Conservation (phyloP, 2,888 invertebrate species). For the Gordius sp. region DNA sequence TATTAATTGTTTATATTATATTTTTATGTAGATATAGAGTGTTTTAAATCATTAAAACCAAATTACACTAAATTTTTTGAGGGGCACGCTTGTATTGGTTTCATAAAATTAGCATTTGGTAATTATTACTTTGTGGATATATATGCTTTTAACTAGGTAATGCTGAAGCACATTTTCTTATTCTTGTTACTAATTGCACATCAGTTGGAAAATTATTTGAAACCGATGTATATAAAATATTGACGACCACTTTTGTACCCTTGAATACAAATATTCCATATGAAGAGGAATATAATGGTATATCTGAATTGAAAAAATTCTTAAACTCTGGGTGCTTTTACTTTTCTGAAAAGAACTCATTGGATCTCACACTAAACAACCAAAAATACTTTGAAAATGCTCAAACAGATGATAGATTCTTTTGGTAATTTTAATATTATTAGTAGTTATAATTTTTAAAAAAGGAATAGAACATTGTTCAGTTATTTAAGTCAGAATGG, state of each 20-base stretch:
- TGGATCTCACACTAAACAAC: conserved; percentile 72
- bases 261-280: conserved; percentile 29
- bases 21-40: background rate
- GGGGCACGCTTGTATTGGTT: background rate
- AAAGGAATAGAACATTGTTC: background rate
- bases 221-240: conserved; percentile 73
- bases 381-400: conserved; percentile 55
- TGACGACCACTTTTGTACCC: conserved; percentile 65
- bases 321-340: conserved; percentile 95
- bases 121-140: background rate
- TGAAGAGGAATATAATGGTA: conserved; percentile 11
- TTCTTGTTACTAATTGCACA: conserved; percentile 74
- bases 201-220: conserved; percentile 83
- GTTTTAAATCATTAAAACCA: conserved; percentile 6
- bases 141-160: background rate
- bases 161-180: conserved; percentile 52
- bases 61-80: conserved; percentile 8
- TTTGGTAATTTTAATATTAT: conserved; percentile 43
- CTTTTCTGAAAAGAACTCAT: conserved; percentile 48
- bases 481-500: conserved; percentile 14
- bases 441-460: background rate
- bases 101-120: background rate
- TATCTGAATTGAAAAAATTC: conserved; percentile 41
- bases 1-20: background rate
- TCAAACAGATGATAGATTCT: conserved; percentile 71